Evolutionary conservation across 1,140 invertebrate species (phyloP).

Genomic region (Hirudo medicinalis): DNA sequence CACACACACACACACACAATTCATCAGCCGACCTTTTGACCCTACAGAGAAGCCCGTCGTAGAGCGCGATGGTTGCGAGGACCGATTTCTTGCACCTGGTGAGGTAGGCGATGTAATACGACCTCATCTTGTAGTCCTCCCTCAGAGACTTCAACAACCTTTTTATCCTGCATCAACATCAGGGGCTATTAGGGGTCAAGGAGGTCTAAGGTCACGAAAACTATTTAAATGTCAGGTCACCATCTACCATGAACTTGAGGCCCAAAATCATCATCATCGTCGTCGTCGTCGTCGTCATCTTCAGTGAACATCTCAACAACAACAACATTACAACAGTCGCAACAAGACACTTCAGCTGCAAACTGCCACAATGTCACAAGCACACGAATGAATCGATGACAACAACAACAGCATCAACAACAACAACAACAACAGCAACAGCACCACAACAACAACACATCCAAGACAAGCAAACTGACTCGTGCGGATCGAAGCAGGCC

Average conservation of each 20-base stretch:
- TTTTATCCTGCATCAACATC: conserved; percentile 46
- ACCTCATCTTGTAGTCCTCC: conserved; percentile 63
- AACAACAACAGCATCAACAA: background rate
- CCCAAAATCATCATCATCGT: background rate
- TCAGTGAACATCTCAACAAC: background rate
- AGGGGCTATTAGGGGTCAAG: too few relatives aligned
- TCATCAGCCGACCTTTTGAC: conserved; percentile 38
- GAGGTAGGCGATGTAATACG: conserved; percentile 71
- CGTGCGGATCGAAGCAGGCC: conserved; percentile 56
- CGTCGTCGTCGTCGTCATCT: background rate
- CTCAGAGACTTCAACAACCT: conserved; percentile 64
- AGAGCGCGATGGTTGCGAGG: conserved; percentile 61
- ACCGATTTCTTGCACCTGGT: conserved; percentile 67
- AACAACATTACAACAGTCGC: background rate
- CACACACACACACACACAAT: too few relatives aligned
- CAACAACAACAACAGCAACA: background rate
- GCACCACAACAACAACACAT: too few relatives aligned
- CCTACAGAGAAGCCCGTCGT: conserved; percentile 50
- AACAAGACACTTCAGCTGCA: background rate
- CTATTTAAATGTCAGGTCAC: background rate
- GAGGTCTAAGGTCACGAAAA: too few relatives aligned
- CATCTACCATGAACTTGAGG: background rate
- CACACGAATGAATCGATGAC: too few relatives aligned
- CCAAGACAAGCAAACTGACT: conserved; percentile 34
- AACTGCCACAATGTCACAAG: too few relatives aligned